phyloP scores from a whole-genome alignment of 2,797 vertebrate species.

The Sebastes reedi region DNA sequence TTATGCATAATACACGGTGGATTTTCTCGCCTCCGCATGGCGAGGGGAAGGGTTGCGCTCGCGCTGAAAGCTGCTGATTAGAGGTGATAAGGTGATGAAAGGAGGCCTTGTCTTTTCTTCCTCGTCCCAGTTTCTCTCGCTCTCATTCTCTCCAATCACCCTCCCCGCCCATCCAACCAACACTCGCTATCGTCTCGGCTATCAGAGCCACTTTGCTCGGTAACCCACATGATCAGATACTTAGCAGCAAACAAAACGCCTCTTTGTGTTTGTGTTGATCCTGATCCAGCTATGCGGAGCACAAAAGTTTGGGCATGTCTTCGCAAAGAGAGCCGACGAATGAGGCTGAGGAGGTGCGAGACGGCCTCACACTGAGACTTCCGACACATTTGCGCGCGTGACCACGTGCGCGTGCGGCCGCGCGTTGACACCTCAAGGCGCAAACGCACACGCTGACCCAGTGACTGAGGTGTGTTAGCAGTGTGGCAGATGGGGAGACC shows the following conservation, averaged over 20 bases:
- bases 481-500: conserved; percentile 67
- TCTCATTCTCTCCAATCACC: conserved; percentile 4
- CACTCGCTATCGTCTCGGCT: conserved; percentile 10
- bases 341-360: conserved; percentile 44
- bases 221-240: conserved; percentile 55
- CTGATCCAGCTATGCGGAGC: not conserved
- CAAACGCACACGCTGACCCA: conserved; percentile 48
- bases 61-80: conserved; percentile 55
- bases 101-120: conserved; percentile 51
- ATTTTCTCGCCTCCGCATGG: conserved; percentile 34
- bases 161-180: not conserved
- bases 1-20: conserved; percentile 62
- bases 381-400: not conserved
- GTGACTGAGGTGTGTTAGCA: conserved; percentile 56
- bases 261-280: conserved; percentile 35
- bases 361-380: conserved; percentile 17
- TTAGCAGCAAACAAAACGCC: conserved; percentile 24
- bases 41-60: conserved; percentile 12
- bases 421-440: conserved; percentile 17
- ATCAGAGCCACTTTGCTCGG: conserved; percentile 23
- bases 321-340: not conserved
- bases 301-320: conserved; percentile 13
- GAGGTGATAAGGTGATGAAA: conserved; percentile 70
- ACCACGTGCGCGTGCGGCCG: not conserved
- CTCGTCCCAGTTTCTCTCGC: conserved; percentile 10